Evolutionary conservation across 2,888 invertebrate genomes (phyloP), one percentile per base, ranked within the genome.

Genomic region (Melipona bicolor): DNA sequence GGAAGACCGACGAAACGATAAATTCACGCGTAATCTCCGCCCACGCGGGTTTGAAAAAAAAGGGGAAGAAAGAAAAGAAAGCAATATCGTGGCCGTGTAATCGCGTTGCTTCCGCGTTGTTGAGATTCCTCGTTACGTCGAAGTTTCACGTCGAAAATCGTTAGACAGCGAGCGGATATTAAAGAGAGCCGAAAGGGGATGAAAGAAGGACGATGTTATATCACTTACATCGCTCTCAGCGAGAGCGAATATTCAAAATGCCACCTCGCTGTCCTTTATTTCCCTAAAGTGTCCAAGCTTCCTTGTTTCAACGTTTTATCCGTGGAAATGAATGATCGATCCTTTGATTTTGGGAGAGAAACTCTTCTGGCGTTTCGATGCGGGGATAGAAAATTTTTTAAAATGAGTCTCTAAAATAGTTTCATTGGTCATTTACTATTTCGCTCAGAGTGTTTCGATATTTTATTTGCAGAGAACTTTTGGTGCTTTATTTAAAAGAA

Each of bases 361-460:
- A 1, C 9, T 0, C 36, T 36, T 36, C 36, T 36, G 36, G 32
- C 32, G 32, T 32, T 32, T 32, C 32, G 32, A 32, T 4, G 4
- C 4, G 32, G 32, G 4, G 32, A 32, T 4, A 2, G 9, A 43
- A 36, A 36, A 43, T 43, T 43, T 43, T 1, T 9, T 43, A 11
- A 43, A 36, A 36, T 9, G 9, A 1, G 9, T 9, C 36, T 1
- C 36, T 36, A 36, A 36, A 36, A 9, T 32, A 32, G 32, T 32
- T 32, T 32, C 32, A 32, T 32, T 32, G 4, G 32, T 4, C 32
- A 32, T 32, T 32, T 32, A 32, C 4, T 32, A 4, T 32, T 32
- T 32, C 4, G 4, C 13, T 56, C 13, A n/a, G 13, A n/a, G n/a
- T 0, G 56, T 11, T 56, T 15, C 0, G 4, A 5, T n/a, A 13